Evolutionary conservation across 2,797 vertebrate species (phyloP), one percentile per base, ranked within the genome.

Genomic region (Spinus pinus): DNA sequence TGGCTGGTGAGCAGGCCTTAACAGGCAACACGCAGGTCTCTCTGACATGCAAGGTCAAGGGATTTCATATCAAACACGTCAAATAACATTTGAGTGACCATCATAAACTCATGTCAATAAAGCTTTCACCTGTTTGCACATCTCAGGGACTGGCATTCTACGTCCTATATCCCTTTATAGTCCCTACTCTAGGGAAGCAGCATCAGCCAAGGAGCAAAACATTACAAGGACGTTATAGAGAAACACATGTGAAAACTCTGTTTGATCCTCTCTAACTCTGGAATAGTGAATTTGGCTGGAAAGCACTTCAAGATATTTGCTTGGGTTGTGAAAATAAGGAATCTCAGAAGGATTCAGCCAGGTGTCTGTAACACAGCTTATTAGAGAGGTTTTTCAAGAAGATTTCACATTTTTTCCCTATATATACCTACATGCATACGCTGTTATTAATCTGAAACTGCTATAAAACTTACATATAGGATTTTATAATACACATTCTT

Each of bases 311-410:
- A 77, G 65, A 31, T 70, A 86, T 77, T 75, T 79, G 33, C 61
- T 41, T 87, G n/a, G 23, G 44, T 85, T 93, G 69, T 90, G 65
- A 90, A 95, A 95, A 94, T 17, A 62, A 23, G 79, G 72, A 83
- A n/a, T 85, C 85, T 92, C 88, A 57, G 35, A 80, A 90, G 91
- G 81, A 93, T 92, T 94, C 75, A 58, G 47, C 75, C 92, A 92
- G 78, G 72, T 92, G 94, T 66, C 42, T 56, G 25, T 74, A 94
- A 83, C 44, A 81, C 4, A 81, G 65, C 54, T 92, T 82, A 91
- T 93, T 82, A 88, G 23, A 92, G 64, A 85, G 20, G 11, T 24
- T 91, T 85, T 91, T 78, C 53, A 71, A 60, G 65, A 89, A 74
- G 24, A 37, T 72, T 79, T 79, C 30, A 51, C 10, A 20, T 72